Conservation (phyloP, 2,113 vertebrate genomes). For the Empidonax traillii region DNA sequence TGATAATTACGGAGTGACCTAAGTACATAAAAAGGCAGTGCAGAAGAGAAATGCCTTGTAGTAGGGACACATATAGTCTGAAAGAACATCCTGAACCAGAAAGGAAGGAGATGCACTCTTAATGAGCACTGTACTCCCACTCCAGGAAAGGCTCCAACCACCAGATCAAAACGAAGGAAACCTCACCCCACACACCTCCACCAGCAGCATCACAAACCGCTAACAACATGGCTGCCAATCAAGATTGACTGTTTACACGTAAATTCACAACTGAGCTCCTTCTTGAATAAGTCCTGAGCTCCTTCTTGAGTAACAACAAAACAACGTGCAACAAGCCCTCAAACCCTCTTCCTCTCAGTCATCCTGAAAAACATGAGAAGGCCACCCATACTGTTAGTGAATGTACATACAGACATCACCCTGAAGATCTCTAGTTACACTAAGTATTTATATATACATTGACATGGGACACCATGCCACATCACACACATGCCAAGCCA, state of each 20-base stretch:
- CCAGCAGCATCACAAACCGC: background rate
- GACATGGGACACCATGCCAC: background rate
- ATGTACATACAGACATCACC: background rate
- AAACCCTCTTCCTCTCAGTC: background rate
- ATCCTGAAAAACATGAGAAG: background rate
- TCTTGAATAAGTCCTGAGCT: background rate
- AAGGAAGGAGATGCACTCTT: background rate
- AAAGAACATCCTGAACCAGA: background rate
- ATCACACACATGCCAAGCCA: background rate
- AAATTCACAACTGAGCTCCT: background rate
- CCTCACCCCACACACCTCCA: background rate
- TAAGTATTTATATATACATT: background rate
- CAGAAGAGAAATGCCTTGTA: background rate
- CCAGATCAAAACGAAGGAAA: background rate
- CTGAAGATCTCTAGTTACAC: background rate
- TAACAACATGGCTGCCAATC: background rate
- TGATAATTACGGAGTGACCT: background rate
- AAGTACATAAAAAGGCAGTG: background rate
- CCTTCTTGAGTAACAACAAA: background rate
- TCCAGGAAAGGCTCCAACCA: background rate
- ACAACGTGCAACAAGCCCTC: background rate
- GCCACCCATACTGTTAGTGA: background rate
- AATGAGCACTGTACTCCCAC: background rate
- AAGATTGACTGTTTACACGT: background rate
- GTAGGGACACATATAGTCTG: fast-evolving